phyloP scores from a whole-genome alignment of 2,888 invertebrate genomes.

The Hyppa rectilinea region DNA sequence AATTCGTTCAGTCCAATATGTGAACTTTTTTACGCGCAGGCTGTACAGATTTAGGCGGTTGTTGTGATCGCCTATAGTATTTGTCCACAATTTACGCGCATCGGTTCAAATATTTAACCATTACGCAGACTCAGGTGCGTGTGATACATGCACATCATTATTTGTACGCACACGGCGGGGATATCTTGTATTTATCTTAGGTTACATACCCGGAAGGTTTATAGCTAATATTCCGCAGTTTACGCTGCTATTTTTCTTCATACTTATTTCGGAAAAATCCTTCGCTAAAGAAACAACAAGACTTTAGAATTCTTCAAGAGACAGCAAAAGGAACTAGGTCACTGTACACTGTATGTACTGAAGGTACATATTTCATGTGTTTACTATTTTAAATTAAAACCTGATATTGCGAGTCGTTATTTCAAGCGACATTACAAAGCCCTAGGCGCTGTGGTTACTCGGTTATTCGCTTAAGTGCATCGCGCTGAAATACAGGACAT shows the following conservation, averaged over 20 bases:
- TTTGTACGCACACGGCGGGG: slow-evolving; percentile 17
- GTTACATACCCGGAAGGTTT: slow-evolving; percentile 7
- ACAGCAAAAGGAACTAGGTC: slow-evolving; percentile 36
- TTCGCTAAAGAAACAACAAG: slow-evolving; percentile 6
- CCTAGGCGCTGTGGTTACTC: slow-evolving; percentile 19
- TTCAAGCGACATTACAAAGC: slow-evolving; percentile 46
- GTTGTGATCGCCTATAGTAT: slow-evolving; percentile 12
- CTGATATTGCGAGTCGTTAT: slow-evolving; percentile 49
- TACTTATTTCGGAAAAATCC: neutral
- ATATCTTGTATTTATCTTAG: slow-evolving; percentile 27
- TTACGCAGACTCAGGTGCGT: slow-evolving; percentile 50
- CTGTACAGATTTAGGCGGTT: slow-evolving; percentile 6
- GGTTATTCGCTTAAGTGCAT: slow-evolving; percentile 59
- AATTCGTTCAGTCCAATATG: slow-evolving; percentile 26
- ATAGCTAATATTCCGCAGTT: slow-evolving; percentile 4
- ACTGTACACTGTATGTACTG: neutral
- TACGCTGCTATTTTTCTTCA: slow-evolving; percentile 10
- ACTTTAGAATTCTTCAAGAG: slow-evolving; percentile 1
- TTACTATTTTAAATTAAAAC: slow-evolving; percentile 46
- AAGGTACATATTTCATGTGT: slow-evolving; percentile 12
- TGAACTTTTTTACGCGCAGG: slow-evolving; percentile 12
- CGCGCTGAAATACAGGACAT: slow-evolving; percentile 44
- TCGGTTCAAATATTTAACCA: slow-evolving; percentile 48
- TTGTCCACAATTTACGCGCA: slow-evolving; percentile 31
- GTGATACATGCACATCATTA: slow-evolving; percentile 52